These are phyloP conservation scores for Matsumurasca onukii DNA, from an alignment of 1,140 invertebrate genomes.

Conservation along the genomic window DNA sequence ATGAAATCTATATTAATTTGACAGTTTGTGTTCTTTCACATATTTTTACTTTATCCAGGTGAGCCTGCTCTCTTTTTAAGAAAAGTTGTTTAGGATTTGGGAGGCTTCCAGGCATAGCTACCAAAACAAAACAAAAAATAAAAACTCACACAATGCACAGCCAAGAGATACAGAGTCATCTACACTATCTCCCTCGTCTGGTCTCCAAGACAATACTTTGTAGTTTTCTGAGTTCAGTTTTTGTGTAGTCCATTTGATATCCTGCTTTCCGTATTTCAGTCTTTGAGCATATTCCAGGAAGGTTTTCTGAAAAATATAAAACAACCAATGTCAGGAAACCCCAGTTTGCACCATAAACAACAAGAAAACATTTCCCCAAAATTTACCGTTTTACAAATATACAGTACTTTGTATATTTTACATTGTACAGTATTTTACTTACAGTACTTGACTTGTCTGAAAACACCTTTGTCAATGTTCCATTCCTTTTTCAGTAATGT, in stretches of 20 bases:
- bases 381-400: no score
- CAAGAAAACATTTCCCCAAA: no score
- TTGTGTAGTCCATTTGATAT: background rate
- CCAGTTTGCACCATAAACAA: no score
- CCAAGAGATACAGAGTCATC: constrained; percentile 8
- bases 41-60: no score
- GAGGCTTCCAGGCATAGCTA: background rate
- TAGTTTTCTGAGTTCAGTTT: background rate
- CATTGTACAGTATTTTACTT: background rate
- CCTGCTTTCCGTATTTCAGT: constrained; percentile 1
- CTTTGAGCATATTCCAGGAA: constrained; percentile 20
- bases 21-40: no score
- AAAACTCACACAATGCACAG: constrained; percentile 4
- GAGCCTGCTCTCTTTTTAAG: no score
- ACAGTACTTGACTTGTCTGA: background rate
- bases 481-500: no score
- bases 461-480: background rate
- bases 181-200: background rate
- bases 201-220: background rate
- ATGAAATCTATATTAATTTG: background rate
- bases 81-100: background rate
- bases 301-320: constrained; percentile 1
- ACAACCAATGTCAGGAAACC: background rate
- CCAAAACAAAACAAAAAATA: background rate
- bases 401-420: background rate